These are phyloP conservation scores for Unio delphinus DNA, from an alignment of 2,888 invertebrate species.

Conservation along the genomic window DNA sequence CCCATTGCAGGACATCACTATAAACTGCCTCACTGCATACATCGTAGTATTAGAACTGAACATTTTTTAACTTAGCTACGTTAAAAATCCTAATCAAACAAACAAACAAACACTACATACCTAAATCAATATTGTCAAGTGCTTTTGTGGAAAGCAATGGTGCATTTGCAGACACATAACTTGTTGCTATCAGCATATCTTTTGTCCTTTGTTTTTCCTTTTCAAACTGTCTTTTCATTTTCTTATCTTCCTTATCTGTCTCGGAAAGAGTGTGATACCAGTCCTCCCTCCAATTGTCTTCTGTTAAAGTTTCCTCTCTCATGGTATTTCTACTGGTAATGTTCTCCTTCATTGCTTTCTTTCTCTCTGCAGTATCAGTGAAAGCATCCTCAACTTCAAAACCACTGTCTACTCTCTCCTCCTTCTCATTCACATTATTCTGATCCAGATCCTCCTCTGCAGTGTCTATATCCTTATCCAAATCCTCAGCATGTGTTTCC, in stretches of 20 bases:
- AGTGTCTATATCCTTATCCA: not conserved
- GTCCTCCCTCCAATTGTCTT: slow-evolving; percentile 18
- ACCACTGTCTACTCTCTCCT: not conserved
- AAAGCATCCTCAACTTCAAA: slow-evolving; percentile 10
- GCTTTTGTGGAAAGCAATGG: slow-evolving; percentile 45
- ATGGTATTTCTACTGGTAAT: slow-evolving; percentile 13
- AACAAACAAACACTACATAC: slow-evolving; percentile 21
- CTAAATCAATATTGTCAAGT: slow-evolving; percentile 53
- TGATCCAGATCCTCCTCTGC: not conserved
- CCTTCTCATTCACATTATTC: not conserved
- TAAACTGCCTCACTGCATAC: too few species aligned
- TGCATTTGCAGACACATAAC: slow-evolving; percentile 40
- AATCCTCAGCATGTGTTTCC: not conserved
- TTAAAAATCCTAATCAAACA: too few species aligned
- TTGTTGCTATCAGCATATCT: slow-evolving; percentile 38
- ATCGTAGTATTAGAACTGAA: too few species aligned
- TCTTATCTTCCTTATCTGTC: slow-evolving; percentile 21
- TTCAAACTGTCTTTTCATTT: slow-evolving; percentile 27
- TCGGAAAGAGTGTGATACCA: not conserved
- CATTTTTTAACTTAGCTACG: too few species aligned
- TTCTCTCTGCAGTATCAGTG: not conserved
- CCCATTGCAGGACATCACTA: too few species aligned
- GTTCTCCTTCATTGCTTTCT: slow-evolving; percentile 3
- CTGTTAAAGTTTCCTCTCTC: slow-evolving; percentile 9
- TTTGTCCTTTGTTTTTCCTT: slow-evolving; percentile 32